Conservation (phyloP, 2,797 vertebrate genomes). For the Erpetoichthys calabaricus region DNA sequence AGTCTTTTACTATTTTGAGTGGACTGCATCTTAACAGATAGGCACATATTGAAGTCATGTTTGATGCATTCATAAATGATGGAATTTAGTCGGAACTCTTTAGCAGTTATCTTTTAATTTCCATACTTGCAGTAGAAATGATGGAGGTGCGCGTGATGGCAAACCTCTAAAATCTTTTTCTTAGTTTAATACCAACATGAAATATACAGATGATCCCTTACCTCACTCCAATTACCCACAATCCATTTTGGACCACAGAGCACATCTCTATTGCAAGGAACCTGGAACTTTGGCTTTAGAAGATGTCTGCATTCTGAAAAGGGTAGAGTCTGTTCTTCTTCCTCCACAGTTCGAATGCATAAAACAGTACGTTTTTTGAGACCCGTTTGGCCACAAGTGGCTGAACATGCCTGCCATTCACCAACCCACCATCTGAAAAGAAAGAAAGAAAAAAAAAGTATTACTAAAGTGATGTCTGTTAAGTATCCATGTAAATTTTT, state of each 20-base stretch:
- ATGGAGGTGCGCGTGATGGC: too few species aligned
- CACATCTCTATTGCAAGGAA: slow-evolving; percentile 79
- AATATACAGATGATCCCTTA: slow-evolving; percentile 21
- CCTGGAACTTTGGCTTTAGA: slow-evolving; percentile 69
- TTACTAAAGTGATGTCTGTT: not conserved
- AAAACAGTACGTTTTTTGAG: slow-evolving; percentile 72
- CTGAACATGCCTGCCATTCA: slow-evolving; percentile 82
- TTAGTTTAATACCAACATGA: too few species aligned
- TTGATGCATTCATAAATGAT: too few species aligned
- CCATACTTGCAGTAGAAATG: too few species aligned
- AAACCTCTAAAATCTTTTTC: too few species aligned
- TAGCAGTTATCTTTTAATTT: too few species aligned
- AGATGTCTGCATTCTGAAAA: slow-evolving; percentile 70
- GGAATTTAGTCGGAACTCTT: too few species aligned
- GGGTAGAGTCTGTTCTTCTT: slow-evolving; percentile 77
- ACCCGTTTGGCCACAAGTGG: slow-evolving; percentile 69
- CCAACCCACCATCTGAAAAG: slow-evolving; percentile 84
- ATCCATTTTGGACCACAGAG: slow-evolving; percentile 79
- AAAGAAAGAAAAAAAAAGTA: not conserved
- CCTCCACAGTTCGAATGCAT: slow-evolving; percentile 71
- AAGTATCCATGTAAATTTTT: not conserved
- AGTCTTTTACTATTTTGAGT: too few species aligned
- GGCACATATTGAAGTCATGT: too few species aligned
- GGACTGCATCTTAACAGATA: too few species aligned
- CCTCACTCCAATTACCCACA: slow-evolving; percentile 78